Evolutionary conservation across 2,888 invertebrate species (phyloP).

Genomic region (Graphium colonna): DNA sequence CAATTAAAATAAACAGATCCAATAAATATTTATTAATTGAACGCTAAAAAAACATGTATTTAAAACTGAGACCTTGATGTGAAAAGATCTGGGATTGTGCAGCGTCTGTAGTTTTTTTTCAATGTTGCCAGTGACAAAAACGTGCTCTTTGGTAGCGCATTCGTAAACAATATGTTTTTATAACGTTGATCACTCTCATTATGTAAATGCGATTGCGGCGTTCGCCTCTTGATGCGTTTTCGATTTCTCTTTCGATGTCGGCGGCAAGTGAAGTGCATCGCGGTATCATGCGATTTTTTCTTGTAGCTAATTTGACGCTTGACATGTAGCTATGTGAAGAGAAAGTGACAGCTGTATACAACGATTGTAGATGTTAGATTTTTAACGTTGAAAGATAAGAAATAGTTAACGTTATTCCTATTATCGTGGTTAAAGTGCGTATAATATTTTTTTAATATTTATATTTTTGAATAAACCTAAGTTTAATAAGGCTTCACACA

Average conservation of each 20-base stretch:
- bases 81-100: background rate
- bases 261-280: slow-evolving; percentile 36
- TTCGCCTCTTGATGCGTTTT: slow-evolving; percentile 26
- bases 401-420: too few species aligned
- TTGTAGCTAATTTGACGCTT: slow-evolving; percentile 29
- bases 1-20: too few species aligned
- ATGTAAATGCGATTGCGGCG: slow-evolving; percentile 31
- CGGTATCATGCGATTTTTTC: slow-evolving; percentile 45
- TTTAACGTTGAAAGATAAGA: too few species aligned
- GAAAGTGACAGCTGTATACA: background rate
- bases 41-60: too few species aligned
- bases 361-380: background rate
- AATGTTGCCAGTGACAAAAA: slow-evolving; percentile 6
- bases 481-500: too few species aligned
- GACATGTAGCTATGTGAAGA: background rate
- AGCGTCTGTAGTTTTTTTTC: slow-evolving; percentile 3
- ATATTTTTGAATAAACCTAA: too few species aligned
- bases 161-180: slow-evolving; percentile 25
- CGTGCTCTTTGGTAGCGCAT: slow-evolving; percentile 9
- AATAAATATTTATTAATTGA: too few species aligned
- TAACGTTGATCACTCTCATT: slow-evolving; percentile 27
- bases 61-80: background rate
- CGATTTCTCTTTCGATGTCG: slow-evolving; percentile 56
- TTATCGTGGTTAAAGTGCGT: too few species aligned
- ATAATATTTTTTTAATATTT: too few species aligned